phyloP scores from a whole-genome alignment of 2,113 vertebrate genomes.

The Prolemur simus region DNA sequence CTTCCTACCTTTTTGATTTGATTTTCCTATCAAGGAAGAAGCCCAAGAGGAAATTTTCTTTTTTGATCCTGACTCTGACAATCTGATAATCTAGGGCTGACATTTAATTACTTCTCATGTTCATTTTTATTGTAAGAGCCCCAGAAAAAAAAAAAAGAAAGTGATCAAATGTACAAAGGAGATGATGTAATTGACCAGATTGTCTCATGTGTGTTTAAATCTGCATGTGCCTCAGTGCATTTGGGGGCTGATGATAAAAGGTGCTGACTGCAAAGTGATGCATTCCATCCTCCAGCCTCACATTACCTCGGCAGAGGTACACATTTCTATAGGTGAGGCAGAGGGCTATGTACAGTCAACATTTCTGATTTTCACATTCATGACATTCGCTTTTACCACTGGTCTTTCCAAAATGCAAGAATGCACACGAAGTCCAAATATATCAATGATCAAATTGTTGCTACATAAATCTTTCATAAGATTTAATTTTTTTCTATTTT shows the following conservation, averaged over 20 bases:
- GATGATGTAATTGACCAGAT: not conserved
- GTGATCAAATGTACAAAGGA: not conserved
- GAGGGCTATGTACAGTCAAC: not conserved
- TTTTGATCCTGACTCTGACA: not conserved
- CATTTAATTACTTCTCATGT: not conserved
- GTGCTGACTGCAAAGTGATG: not conserved
- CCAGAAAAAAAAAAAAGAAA: not conserved
- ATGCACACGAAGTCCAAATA: not conserved
- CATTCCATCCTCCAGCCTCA: not conserved
- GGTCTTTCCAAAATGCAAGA: not conserved
- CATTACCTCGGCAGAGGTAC: not conserved
- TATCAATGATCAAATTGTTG: not conserved
- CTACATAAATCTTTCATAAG: not conserved
- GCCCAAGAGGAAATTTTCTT: not conserved
- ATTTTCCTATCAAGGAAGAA: slow-evolving; percentile 21
- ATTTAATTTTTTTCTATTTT: not conserved
- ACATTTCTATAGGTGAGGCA: not conserved
- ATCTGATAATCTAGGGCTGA: not conserved
- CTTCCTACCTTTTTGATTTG: not conserved
- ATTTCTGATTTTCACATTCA: not conserved
- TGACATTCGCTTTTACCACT: not conserved
- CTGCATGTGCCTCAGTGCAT: not conserved
- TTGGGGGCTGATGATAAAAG: not conserved
- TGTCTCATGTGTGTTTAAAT: not conserved
- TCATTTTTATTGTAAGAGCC: not conserved